Base-by-base conservation (phyloP, 2,888 invertebrate genomes). In the Melanchra persicariae region DNA sequence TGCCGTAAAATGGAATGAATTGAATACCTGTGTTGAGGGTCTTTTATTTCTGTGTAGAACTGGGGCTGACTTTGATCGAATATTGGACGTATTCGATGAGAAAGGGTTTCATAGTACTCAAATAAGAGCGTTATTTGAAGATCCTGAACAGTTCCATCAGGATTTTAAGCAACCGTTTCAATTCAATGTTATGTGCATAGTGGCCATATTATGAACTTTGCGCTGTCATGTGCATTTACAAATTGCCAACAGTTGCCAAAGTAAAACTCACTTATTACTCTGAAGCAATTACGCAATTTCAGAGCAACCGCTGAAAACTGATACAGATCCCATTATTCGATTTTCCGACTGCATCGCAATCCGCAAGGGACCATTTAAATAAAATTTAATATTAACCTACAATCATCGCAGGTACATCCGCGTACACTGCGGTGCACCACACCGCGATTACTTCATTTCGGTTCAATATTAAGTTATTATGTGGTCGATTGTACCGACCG, bases 1-100 rank as follows among this genome's bases (percentile, higher is more conserved):
- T 84, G 74, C 69, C 79, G 59, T 75, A 81, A 72, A 81, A 78
- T 84, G 70, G 68, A 82, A 82, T 82, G 66, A 70, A 84, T 86
- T 84, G 59, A 86, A 86, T 84, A 86, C 72, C 74, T 74, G 67
- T 76, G 72, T 62, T 67, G 65, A 69, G 67, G 30, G 55, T n/a
- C 49, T 72, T 79, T 78, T 78, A 67, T 79, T 77, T 59, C 34
- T 30, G 47, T 57, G 34, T 47, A 30, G 30, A 51, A 55, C 54
- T 49, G 26, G 52, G 51, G 10, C 47, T 43, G 63, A 82, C 40
- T 65, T 67, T 59, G 61, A 72, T 51, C 4, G 40, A 40, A 40
- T 40, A 40, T 15, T 40, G 40, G 40, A 40, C 40, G 54, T 45
- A 47, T 49, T 55, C 6, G 10, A 61, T 30, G 24, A 12, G 24